Evolutionary conservation across 2,888 invertebrate genomes (phyloP), one percentile per base, ranked within the genome.

Genomic region (Caenorhabditis sp.): DNA sequence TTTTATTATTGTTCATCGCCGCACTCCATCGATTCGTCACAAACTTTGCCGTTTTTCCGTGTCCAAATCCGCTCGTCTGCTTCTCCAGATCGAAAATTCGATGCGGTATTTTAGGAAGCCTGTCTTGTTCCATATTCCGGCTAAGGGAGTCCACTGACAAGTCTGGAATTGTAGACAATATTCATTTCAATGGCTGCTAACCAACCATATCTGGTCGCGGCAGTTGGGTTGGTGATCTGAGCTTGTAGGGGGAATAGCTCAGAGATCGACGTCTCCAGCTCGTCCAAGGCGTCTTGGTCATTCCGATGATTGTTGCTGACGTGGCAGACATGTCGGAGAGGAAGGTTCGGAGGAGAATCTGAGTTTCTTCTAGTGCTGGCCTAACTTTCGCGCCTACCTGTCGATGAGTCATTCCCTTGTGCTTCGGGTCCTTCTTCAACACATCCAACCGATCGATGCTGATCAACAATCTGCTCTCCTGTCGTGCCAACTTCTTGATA

Each of bases 1-100:
- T 74, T n/a, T 56, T 75, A 50, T 75, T 75, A 43, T 68, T 70
- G n/a, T n/a, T n/a, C n/a, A n/a, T n/a, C 2, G 76, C 70, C 0
- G 76, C 76, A 70, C 76, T 76, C 76, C 76, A 76, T 46, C 76
- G 76, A 53, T 76, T 76, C n/a, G 70, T 76, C 39, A 76, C 76
- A 46, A 76, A 76, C 20, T 76, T 76, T 1, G 58, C 59, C 0
- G 70, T 41, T 48, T 76, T 70, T 17, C 70, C 76, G n/a, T 41
- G 32, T 13, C 24, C 43, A 3, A 59, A 50, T 4, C 59, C 70
- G 2, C 26, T 22, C 5, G 76, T 76, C 35, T 76, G 76, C 53
- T 76, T 76, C 37, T 70, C 76, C 11, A 76, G 24, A 20, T 76
- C 76, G 15, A 70, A 76, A 4, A 76, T 63, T 26, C 70, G 22